phyloP scores from a whole-genome alignment of 2,888 invertebrate species.

The Heliconius ismenius region DNA sequence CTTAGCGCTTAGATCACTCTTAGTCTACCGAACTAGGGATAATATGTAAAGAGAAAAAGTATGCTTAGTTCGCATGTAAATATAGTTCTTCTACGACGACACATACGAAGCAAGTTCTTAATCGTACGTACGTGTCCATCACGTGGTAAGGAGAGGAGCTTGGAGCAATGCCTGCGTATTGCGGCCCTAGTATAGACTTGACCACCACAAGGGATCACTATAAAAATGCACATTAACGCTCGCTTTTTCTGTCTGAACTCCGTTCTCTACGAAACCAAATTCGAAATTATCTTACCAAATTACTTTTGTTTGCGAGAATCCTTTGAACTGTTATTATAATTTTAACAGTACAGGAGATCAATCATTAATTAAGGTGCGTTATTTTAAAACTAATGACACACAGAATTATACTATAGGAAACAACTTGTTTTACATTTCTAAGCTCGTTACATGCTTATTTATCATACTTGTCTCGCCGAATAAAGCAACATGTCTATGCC shows the following conservation, averaged over 20 bases:
- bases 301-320: not conserved
- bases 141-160: not conserved
- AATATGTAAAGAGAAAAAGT: not conserved
- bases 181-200: not conserved
- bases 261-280: not conserved
- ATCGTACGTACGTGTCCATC: not conserved
- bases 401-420: not conserved
- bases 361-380: not conserved
- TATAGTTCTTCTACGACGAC: not conserved
- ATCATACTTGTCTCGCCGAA: too few relatives aligned
- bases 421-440: not conserved
- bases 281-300: not conserved
- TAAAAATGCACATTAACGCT: not conserved
- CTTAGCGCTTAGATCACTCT: not conserved
- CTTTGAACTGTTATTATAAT: not conserved
- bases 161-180: too few relatives aligned
- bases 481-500: too few relatives aligned
- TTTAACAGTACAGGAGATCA: not conserved
- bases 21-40: not conserved
- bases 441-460: too few relatives aligned
- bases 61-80: not conserved
- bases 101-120: not conserved
- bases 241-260: not conserved
- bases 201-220: not conserved
- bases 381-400: not conserved